Evolutionary conservation across 2,797 vertebrate species (phyloP), one percentile per base, ranked within the genome.

Genomic region (Halcyon chelicuti): DNA sequence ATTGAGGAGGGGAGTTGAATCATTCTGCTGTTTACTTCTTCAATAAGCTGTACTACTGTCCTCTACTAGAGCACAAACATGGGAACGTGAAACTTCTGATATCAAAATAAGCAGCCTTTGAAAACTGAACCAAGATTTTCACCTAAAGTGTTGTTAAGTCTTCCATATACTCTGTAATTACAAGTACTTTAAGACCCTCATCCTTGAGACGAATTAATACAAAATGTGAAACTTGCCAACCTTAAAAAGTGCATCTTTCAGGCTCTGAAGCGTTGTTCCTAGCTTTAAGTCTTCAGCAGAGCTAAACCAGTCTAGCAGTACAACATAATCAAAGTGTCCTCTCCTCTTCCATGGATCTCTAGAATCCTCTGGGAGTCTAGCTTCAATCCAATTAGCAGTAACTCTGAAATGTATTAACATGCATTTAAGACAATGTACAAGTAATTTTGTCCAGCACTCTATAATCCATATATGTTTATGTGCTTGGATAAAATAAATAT

Each of bases 201-300:
- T 68, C n/a, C 51, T 81, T 78, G 37, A 44, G 20, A 62, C 37
- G 4, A 68, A 73, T 51, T 54, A 78, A 82, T 35, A 46, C 29
- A 72, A 75, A 90, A 72, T 1, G 4, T 18, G 16, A 93, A 94
- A 93, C 65, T 75, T 86, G 68, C 91, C 96, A 96, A 99, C 99
- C 98, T 99, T 99, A 96, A 94, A 99, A 90, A 99, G 99, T 2
- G 99, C 99, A 84, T 99, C 99, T 98, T 99, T 99, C 95, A 99
- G 98, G 95, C 99, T 99, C 96, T 98, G 98, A 44, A 99, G 97
- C 33, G 98, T 99, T 90, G 98, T 99, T 88, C 99, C 99, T 74
- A 99, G 92, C 55, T 94, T 97, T 91, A 99, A 98, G 93, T 99
- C 99, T 66, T 97, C 96, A 10, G 98, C 97, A 76, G 98, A 98